Conservation (phyloP, 2,113 vertebrate genomes). For the Silurus asotus region DNA sequence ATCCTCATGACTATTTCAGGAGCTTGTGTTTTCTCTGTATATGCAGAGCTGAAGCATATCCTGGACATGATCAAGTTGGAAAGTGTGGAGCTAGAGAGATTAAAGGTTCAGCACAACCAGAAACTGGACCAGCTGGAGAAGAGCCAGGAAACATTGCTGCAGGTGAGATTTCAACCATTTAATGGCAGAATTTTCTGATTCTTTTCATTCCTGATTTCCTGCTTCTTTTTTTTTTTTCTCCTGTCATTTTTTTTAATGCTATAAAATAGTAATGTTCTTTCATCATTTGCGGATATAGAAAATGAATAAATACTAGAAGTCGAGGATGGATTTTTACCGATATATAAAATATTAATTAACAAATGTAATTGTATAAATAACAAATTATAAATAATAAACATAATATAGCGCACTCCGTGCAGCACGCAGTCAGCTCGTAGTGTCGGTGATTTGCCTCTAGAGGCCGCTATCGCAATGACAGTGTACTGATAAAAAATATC, state of each 20-base stretch:
- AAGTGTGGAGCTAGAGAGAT: conserved; percentile 68
- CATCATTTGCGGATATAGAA: background rate
- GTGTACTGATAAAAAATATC: no score
- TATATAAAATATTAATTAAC: no score
- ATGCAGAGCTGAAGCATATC: conserved; percentile 77
- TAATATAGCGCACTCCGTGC: no score
- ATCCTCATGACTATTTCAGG: background rate
- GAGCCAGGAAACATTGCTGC: conserved; percentile 65
- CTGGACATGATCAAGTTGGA: conserved; percentile 78
- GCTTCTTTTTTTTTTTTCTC: no score
- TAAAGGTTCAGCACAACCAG: conserved; percentile 75
- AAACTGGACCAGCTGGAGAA: conserved; percentile 75
- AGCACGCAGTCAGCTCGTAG: no score
- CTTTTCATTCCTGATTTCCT: background rate
- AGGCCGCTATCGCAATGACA: no score
- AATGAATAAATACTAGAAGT: no score
- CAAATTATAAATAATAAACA: no score
- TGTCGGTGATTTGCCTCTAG: no score
- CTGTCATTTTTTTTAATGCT: background rate
- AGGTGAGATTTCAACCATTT: conserved; percentile 64
- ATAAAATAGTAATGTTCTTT: background rate
- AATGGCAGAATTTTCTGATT: background rate
- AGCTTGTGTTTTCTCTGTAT: conserved; percentile 35
- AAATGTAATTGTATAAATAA: no score
- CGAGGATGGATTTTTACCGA: no score